A percentile compares a stretch with the other conserved stretches of the same genome.
phyloP scores from a whole-genome alignment of 2,888 invertebrate species.

The Polyommatus iphigenia region DNA sequence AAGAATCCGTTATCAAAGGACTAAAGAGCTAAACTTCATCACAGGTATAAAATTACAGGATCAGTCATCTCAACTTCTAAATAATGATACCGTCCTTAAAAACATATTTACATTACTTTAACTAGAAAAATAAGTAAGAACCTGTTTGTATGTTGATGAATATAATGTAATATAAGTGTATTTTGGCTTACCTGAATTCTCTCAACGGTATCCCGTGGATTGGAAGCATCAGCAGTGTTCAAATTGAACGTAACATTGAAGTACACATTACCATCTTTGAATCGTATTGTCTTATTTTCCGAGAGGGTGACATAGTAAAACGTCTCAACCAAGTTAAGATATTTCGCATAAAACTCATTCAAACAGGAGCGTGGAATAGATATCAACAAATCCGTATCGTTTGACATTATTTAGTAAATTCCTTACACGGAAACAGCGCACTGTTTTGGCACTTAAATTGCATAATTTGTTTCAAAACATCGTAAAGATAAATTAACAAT shows the following conservation, averaged over 20 bases:
- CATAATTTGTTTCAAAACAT: constrained; percentile 52
- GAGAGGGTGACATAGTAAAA: constrained; percentile 75
- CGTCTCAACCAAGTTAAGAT: constrained; percentile 74
- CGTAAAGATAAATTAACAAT: background rate
- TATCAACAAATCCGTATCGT: constrained; percentile 65
- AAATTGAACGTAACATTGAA: constrained; percentile 71
- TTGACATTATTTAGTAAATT: constrained; percentile 63
- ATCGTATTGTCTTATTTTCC: constrained; percentile 63
- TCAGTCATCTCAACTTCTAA: background rate
- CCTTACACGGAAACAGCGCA: constrained; percentile 51
- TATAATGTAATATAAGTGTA: background rate
- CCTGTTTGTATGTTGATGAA: background rate
- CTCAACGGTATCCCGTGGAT: constrained; percentile 63
- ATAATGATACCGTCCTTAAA: background rate
- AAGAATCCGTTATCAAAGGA: too few relatives aligned
- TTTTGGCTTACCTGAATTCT: constrained; percentile 66
- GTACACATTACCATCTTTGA: constrained; percentile 65
- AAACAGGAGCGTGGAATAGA: constrained; percentile 70
- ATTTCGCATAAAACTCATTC: constrained; percentile 68
- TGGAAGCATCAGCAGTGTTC: constrained; percentile 67
- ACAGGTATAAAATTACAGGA: background rate
- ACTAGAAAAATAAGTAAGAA: background rate
- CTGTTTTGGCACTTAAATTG: constrained; percentile 59
- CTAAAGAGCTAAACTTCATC: too few relatives aligned
- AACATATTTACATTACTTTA: background rate